Conservation (phyloP, 2,113 vertebrate genomes). For the Cynocephalus volans region DNA sequence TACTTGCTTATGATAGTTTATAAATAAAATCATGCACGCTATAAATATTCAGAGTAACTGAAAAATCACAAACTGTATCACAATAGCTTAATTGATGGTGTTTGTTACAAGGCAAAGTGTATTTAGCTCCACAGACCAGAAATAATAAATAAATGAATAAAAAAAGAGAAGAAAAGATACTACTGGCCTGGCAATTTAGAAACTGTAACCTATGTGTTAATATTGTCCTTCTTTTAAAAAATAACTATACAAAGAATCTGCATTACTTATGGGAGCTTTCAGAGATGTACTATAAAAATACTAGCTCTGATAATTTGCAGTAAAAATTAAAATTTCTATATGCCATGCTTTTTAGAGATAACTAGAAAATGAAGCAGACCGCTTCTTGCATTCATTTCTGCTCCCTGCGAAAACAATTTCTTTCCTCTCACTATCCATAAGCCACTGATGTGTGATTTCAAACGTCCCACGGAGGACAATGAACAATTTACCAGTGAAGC, state of each 20-base stretch:
- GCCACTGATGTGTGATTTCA: background rate
- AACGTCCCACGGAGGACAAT: background rate
- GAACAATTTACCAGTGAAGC: background rate
- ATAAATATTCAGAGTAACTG: constrained; percentile 1
- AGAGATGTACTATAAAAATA: background rate
- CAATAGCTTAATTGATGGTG: background rate
- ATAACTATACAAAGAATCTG: background rate
- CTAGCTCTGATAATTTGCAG: background rate
- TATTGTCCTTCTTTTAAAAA: constrained; percentile 40
- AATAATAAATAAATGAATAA: constrained; percentile 6
- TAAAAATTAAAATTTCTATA: background rate
- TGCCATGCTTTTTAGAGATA: background rate
- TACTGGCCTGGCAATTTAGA: background rate
- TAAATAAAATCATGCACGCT: background rate
- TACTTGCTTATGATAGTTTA: background rate
- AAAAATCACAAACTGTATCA: background rate
- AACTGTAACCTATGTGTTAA: background rate
- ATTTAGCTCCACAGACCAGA: background rate
- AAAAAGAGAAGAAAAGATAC: background rate
- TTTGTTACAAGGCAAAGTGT: background rate
- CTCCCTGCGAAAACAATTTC: background rate
- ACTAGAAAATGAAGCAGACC: background rate
- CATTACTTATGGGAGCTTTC: background rate
- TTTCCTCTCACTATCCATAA: background rate
- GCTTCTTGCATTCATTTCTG: background rate